Evolutionary conservation across 2,113 vertebrate species (phyloP).

Genomic region (Lepus americanus): DNA sequence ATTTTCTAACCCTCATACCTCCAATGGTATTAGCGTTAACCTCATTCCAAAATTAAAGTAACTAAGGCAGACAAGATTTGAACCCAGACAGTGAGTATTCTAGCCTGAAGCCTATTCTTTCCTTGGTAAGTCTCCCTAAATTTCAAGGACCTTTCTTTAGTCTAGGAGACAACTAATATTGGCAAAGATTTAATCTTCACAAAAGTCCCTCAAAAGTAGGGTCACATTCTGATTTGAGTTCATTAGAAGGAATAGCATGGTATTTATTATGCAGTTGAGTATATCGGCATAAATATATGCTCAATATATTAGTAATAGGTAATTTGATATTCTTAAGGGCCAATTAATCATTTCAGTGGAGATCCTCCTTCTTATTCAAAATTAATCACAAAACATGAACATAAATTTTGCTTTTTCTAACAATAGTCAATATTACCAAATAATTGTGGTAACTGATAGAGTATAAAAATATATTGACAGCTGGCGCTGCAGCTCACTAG

Average conservation of each 20-base stretch:
- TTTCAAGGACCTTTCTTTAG: background rate
- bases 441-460: background rate
- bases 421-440: background rate
- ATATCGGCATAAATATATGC: background rate
- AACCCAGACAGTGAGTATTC: background rate
- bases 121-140: background rate
- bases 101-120: background rate
- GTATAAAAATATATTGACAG: no score
- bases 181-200: background rate
- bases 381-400: constrained; percentile 16
- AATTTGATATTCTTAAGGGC: background rate
- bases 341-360: constrained; percentile 39
- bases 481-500: no score
- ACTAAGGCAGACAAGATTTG: background rate
- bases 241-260: background rate
- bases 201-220: background rate
- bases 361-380: constrained; percentile 30
- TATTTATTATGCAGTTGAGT: background rate
- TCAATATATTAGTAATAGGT: background rate
- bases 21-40: background rate
- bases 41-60: background rate
- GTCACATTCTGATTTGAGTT: background rate
- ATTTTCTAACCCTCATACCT: background rate
- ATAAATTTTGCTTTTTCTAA: background rate
- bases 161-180: background rate